Conservation (phyloP, 2,113 vertebrate species). For the Glaucidium brasilianum region DNA sequence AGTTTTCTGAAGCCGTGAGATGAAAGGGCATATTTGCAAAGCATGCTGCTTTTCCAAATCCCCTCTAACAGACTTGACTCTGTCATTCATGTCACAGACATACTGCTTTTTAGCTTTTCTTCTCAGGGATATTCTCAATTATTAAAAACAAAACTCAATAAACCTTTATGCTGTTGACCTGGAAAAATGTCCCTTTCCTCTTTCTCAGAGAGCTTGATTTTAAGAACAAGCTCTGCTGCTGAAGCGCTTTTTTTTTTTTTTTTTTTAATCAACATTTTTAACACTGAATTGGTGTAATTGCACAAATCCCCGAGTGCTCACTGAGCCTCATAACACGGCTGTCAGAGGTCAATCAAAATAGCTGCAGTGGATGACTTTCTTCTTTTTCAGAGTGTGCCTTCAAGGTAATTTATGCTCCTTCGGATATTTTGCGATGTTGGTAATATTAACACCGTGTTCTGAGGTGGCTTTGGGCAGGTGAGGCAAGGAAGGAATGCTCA, state of each 20-base stretch:
- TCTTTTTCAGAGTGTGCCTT: neutral
- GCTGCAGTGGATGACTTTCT: neutral
- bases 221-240: neutral
- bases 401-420: neutral
- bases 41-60: neutral
- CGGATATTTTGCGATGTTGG: neutral
- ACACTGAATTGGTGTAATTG: neutral
- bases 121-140: neutral
- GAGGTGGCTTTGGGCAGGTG: neutral
- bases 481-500: neutral
- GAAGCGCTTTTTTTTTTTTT: neutral
- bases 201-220: neutral
- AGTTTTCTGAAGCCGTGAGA: neutral
- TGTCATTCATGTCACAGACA: neutral
- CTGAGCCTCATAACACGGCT: neutral
- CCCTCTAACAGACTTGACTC: neutral
- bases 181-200: neutral
- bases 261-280: neutral
- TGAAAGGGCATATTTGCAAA: neutral
- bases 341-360: constrained; percentile 12
- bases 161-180: neutral
- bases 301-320: neutral
- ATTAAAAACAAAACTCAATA: neutral
- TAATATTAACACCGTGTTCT: neutral
- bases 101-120: neutral